Evolutionary conservation across 2,113 vertebrate genomes (phyloP).

Genomic region (Corythaixoides concolor): DNA sequence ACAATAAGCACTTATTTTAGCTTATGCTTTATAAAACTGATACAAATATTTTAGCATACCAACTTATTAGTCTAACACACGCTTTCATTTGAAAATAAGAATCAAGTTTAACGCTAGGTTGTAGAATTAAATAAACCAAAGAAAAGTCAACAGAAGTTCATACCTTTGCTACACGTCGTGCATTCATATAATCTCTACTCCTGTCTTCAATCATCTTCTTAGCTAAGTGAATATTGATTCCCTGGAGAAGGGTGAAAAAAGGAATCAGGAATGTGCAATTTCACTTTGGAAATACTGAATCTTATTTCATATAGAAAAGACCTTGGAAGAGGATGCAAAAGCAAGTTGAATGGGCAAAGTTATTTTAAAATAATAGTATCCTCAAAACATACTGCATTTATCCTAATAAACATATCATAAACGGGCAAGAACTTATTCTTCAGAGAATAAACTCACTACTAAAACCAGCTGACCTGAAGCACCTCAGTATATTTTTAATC

Average conservation of each 20-base stretch:
- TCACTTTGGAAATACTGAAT: neutral
- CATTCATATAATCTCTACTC: constrained; percentile 99
- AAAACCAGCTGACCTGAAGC: neutral
- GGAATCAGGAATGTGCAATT: neutral
- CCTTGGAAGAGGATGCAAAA: neutral
- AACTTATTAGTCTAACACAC: neutral
- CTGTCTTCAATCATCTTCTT: constrained; percentile 99
- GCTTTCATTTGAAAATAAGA: neutral
- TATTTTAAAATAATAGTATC: neutral
- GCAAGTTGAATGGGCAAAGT: neutral
- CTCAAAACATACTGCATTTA: neutral
- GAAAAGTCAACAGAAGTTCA: neutral
- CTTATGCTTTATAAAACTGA: neutral
- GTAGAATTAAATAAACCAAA: neutral
- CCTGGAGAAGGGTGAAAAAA: constrained; percentile 73
- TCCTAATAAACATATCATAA: neutral
- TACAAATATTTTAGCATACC: neutral
- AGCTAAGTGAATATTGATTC: constrained; percentile 97
- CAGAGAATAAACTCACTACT: neutral
- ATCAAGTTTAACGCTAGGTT: neutral
- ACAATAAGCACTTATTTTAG: neutral
- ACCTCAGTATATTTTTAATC: neutral
- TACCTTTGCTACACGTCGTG: constrained; percentile 97
- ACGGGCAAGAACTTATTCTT: neutral
- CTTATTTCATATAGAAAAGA: neutral